These are phyloP conservation scores for Dasypolia templi DNA, from an alignment of 2,888 invertebrate genomes.

Conservation along the genomic window DNA sequence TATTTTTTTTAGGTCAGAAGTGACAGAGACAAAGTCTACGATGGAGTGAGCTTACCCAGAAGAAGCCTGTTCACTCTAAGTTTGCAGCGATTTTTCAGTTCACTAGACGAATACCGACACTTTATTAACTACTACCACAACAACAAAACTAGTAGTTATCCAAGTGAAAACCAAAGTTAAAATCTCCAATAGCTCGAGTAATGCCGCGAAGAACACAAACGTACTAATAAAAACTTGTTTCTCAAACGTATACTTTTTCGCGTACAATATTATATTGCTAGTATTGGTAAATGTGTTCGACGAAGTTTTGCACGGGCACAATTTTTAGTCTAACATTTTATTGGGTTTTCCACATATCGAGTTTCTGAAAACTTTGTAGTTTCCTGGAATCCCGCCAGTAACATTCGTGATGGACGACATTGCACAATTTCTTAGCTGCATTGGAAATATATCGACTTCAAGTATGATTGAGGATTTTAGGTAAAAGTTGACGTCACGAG, in stretches of 20 bases:
- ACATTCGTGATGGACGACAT: conserved; percentile 21
- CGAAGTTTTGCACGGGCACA: neutral
- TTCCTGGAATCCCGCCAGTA: conserved; percentile 37
- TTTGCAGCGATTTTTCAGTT: no score
- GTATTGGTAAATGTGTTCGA: conserved; percentile 30
- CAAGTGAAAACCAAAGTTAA: neutral
- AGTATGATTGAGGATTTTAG: conserved; percentile 7
- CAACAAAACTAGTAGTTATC: neutral
- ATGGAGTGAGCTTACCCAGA: no score
- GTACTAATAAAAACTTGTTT: conserved; percentile 28
- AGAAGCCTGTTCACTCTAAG: no score
- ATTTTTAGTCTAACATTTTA: conserved; percentile 50
- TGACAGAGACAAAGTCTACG: no score
- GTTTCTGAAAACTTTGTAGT: conserved; percentile 21
- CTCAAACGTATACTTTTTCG: conserved; percentile 18
- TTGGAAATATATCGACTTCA: conserved; percentile 27
- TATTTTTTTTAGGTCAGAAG: no score
- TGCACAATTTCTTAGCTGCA: neutral
- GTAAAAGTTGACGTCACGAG: neutral
- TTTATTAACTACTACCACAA: neutral
- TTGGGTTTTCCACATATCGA: conserved; percentile 18
- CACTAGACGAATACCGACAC: neutral
- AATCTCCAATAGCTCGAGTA: conserved; percentile 8
- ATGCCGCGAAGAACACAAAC: conserved; percentile 5
- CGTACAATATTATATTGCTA: conserved; percentile 1